phyloP scores from a whole-genome alignment of 2,113 vertebrate species.

The Oncorhynchus kisutch region DNA sequence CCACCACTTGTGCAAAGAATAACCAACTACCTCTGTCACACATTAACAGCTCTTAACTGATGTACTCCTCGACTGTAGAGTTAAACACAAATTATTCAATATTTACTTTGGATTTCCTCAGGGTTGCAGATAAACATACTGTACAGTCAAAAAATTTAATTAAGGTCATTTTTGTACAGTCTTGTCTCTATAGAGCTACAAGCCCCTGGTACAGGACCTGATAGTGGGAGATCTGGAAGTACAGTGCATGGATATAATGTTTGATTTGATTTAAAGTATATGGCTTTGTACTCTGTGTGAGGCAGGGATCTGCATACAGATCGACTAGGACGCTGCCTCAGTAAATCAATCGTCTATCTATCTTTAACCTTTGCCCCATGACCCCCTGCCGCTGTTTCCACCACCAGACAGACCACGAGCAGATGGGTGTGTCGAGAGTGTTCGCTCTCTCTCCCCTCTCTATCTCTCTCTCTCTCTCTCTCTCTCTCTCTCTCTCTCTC shows the following conservation, averaged over 20 bases:
- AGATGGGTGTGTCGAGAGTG: no score
- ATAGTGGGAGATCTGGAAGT: no score
- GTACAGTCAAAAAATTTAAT: background rate
- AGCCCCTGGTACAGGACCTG: no score
- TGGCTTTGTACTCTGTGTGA: no score
- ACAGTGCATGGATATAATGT: no score
- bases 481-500: no score
- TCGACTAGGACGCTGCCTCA: conserved; percentile 28
- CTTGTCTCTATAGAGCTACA: no score
- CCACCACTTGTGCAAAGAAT: background rate
- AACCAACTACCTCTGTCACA: background rate
- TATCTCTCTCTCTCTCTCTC: conserved; percentile 46
- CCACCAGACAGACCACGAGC: conserved; percentile 36
- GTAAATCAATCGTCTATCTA: conserved; percentile 68
- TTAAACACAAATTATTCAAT: background rate
- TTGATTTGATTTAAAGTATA: no score
- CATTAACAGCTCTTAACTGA: background rate
- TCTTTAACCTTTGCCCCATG: conserved; percentile 53
- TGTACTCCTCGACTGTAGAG: background rate
- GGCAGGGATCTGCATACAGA: background rate
- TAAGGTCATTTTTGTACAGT: no score
- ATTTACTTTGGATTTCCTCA: background rate
- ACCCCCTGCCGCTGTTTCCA: background rate
- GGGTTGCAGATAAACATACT: background rate
- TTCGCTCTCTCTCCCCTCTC: conserved; percentile 11